These are phyloP conservation scores for Notocelia uddmanniana DNA, from an alignment of 2,888 invertebrate genomes.

Conservation along the genomic window DNA sequence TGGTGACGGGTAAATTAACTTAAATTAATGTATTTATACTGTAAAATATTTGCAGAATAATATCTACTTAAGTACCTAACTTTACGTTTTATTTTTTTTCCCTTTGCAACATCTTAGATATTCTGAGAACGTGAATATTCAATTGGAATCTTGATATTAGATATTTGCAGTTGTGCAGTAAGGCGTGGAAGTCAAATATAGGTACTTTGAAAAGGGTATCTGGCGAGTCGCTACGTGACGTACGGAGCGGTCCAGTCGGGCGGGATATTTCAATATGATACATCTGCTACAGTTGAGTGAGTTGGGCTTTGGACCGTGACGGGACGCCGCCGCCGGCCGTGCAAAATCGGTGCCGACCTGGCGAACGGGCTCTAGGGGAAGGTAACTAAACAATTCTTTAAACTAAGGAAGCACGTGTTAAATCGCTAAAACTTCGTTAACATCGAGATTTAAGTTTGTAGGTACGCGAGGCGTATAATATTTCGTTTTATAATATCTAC, in stretches of 20 bases:
- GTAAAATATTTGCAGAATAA: constrained; percentile 38
- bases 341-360: constrained; percentile 71
- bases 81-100: constrained; percentile 40
- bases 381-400: constrained; percentile 22
- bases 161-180: constrained; percentile 70
- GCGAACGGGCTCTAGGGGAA: constrained; percentile 50
- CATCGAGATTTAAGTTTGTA: not conserved
- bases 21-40: constrained; percentile 36
- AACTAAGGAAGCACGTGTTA: constrained; percentile 11
- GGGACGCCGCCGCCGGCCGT: constrained; percentile 56
- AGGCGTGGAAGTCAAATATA: constrained; percentile 73
- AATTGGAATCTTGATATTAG: constrained; percentile 58
- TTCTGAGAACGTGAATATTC: constrained; percentile 57
- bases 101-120: constrained; percentile 52
- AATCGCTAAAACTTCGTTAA: constrained; percentile 4
- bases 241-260: constrained; percentile 68
- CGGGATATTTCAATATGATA: constrained; percentile 80
- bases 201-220: constrained; percentile 72
- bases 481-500: constrained; percentile 3
- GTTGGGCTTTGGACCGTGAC: constrained; percentile 67
- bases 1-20: constrained; percentile 57
- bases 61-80: constrained; percentile 21
- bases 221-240: constrained; percentile 71
- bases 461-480: not conserved
- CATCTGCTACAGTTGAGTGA: constrained; percentile 68